phyloP scores from a whole-genome alignment of 2,113 vertebrate genomes.

The Hiodon alosoides region DNA sequence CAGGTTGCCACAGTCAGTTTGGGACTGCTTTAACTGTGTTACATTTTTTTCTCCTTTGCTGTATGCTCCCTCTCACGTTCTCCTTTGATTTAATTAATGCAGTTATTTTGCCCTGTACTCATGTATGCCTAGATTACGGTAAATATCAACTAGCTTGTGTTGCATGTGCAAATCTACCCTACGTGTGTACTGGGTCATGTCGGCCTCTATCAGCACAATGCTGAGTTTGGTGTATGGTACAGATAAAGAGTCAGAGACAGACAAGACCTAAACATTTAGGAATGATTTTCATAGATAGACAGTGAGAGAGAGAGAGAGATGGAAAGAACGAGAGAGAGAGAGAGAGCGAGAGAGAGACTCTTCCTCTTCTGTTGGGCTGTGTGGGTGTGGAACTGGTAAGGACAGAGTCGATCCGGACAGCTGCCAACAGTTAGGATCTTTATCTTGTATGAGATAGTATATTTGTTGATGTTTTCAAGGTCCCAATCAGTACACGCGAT shows the following conservation, averaged over 20 bases:
- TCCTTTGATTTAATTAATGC: too few relatives aligned
- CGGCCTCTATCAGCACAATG: too few relatives aligned
- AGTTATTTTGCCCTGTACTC: too few relatives aligned
- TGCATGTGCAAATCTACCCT: too few relatives aligned
- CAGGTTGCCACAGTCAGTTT: conserved; percentile 24
- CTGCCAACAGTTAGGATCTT: conserved; percentile 38
- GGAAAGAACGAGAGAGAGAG: neutral
- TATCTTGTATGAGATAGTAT: conserved; percentile 53
- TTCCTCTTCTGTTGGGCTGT: conserved; percentile 8
- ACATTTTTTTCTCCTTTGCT: neutral
- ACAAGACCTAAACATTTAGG: neutral
- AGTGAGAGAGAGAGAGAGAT: conserved; percentile 8
- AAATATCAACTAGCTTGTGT: too few relatives aligned
- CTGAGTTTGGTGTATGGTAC: too few relatives aligned
- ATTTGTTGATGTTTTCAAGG: conserved; percentile 40
- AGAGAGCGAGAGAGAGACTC: neutral
- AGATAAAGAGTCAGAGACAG: too few relatives aligned
- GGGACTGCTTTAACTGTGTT: neutral
- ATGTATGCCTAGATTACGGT: neutral
- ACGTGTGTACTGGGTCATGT: too few relatives aligned
- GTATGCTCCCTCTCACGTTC: too few relatives aligned
- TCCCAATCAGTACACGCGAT: conserved; percentile 46
- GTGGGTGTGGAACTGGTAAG: conserved; percentile 9
- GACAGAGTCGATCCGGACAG: conserved; percentile 26
- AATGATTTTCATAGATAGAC: conserved; percentile 2